Base-by-base conservation (phyloP, 2,113 vertebrate genomes). In the Rhinogobius similis region DNA sequence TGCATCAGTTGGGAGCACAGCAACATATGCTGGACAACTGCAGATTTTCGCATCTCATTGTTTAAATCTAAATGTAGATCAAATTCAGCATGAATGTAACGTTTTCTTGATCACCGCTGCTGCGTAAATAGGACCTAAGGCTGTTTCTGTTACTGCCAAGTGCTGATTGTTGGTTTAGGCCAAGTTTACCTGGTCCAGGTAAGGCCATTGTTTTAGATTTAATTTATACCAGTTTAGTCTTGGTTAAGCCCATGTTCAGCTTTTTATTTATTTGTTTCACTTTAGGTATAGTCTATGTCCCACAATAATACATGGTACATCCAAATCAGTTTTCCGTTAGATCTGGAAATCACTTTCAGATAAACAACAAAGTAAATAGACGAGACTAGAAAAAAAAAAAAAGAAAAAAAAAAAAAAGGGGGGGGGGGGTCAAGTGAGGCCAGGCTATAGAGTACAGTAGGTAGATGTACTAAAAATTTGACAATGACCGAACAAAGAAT, bases 401-500 rank as follows among this genome's bases (percentile, higher is more conserved):
- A n/a, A n/a, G n/a, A n/a, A n/a, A n/a, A n/a, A n/a, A n/a, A n/a
- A n/a, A n/a, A n/a, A n/a, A n/a, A n/a, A n/a, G n/a, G n/a, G n/a
- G n/a, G n/a, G n/a, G n/a, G n/a, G 3, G n/a, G 11, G 26, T 70
- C 27, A 67, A 12, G 11, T 12, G 32, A 76, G 23, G 24, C 1
- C 3, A 29, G 32, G 32, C 32, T 5, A 36, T 3, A 14, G 13
- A 6, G 27, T n/a, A 65, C 52, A 39, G 8, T 63, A 8, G 53
- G 63, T 29, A 16, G 14, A 27, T 46, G 2, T 18, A 59, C 55
- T 48, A 24, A 41, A 18, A 55, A 13, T 63, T 26, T 70, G 53
- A 84, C 32, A 2, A 13, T 58, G 55, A 73, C 24, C 0, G 0
- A 44, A 39, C 23, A 29, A 79, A 74, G 53, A 82, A 86, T 82